These are phyloP conservation scores for Colistium nudipinnis DNA, from an alignment of 2,113 vertebrate genomes.

Conservation along the genomic window DNA sequence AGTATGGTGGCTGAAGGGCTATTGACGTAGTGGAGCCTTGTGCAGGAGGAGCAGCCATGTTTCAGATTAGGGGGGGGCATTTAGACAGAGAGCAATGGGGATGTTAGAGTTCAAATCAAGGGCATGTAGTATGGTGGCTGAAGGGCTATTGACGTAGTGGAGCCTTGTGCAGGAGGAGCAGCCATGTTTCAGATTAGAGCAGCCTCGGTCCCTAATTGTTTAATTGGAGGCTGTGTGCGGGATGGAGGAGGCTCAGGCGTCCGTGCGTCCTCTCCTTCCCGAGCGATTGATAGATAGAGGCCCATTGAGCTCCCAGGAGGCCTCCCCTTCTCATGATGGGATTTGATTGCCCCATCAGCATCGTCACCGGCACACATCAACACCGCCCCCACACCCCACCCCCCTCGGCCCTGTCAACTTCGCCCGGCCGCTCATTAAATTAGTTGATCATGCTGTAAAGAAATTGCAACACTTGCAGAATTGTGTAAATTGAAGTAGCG, in stretches of 20 bases:
- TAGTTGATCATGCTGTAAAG: slow-evolving; percentile 47
- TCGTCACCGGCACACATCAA: slow-evolving; percentile 9
- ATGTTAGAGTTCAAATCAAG: slow-evolving; percentile 72
- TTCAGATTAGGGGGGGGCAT: slow-evolving; percentile 52
- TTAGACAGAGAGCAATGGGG: slow-evolving; percentile 36
- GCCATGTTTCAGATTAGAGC: slow-evolving; percentile 53
- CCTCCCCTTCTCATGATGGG: slow-evolving; percentile 27
- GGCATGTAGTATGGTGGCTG: slow-evolving; percentile 39
- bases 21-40: slow-evolving; percentile 43
- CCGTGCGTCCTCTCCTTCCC: slow-evolving; percentile 18
- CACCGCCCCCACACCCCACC: neutral
- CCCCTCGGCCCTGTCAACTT: slow-evolving; percentile 2
- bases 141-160: slow-evolving; percentile 45
- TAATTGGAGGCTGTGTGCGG: slow-evolving; percentile 63
- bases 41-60: slow-evolving; percentile 29
- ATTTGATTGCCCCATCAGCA: slow-evolving; percentile 44
- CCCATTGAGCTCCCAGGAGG: slow-evolving; percentile 34
- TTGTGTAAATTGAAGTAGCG: slow-evolving; percentile 39
- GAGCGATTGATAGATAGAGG: slow-evolving; percentile 49
- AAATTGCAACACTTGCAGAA: slow-evolving; percentile 60
- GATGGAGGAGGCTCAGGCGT: slow-evolving; percentile 49
- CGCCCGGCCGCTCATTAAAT: slow-evolving; percentile 42
- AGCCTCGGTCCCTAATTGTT: slow-evolving; percentile 56
- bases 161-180: slow-evolving; percentile 35
- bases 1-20: slow-evolving; percentile 29